Conservation (phyloP, 2,888 invertebrate genomes). For the Meta bourneti region DNA sequence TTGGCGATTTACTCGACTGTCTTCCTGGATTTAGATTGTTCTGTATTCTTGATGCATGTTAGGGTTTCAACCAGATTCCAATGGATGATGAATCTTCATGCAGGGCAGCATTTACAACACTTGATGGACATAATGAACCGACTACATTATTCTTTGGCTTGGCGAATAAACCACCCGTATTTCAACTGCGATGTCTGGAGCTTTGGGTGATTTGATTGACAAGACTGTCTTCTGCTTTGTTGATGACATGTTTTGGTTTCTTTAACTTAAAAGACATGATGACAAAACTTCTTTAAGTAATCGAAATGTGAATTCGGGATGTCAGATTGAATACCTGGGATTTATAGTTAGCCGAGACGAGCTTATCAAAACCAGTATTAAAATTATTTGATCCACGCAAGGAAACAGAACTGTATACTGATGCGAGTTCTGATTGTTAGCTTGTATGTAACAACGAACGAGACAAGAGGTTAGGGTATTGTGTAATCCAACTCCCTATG, state of each 20-base stretch:
- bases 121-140: not conserved
- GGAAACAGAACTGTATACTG: not conserved
- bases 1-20: not conserved
- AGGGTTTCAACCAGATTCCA: constrained; percentile 16
- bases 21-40: not conserved
- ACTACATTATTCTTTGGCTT: not conserved
- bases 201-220: not conserved
- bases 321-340: too few relatives aligned
- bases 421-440: constrained; percentile 2
- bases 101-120: constrained; percentile 8
- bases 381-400: constrained; percentile 10
- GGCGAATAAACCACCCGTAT: not conserved
- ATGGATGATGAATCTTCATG: constrained; percentile 1
- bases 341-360: too few relatives aligned
- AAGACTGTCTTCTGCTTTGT: not conserved
- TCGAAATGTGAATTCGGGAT: too few relatives aligned
- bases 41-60: not conserved
- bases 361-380: not conserved
- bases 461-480: not conserved
- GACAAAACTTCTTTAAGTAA: not conserved
- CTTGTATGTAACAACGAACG: not conserved
- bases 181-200: not conserved
- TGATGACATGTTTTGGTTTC: not conserved
- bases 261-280: not conserved
- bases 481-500: not conserved